Evolutionary conservation across 23 tunicate genomes (phyloP).

Genomic region (Styela clava): DNA sequence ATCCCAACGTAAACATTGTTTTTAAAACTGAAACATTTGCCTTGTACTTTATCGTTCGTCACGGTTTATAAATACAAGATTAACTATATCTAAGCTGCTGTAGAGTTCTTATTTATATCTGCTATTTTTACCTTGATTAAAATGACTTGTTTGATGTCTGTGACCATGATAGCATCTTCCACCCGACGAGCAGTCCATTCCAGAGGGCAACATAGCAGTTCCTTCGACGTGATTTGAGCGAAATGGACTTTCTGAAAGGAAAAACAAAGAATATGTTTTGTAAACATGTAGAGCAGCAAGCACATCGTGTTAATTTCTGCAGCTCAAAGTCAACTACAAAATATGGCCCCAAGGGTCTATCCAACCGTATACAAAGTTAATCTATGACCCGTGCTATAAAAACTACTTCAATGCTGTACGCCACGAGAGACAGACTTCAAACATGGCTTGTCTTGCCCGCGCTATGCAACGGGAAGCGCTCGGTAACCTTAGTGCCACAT

Average conservation of each 20-base stretch:
- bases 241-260: not conserved
- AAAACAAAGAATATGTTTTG: too few species aligned
- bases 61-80: too few species aligned
- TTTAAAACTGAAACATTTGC: too few species aligned
- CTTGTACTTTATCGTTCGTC: too few species aligned
- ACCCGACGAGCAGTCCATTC: conserved; percentile 4
- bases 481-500: not conserved
- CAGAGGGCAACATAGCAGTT: not conserved
- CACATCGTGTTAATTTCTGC: too few species aligned
- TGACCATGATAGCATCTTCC: conserved; percentile 11
- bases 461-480: not conserved
- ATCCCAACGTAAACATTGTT: not conserved
- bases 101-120: too few species aligned
- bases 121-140: conserved; percentile 18
- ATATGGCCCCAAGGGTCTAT: not conserved
- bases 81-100: too few species aligned
- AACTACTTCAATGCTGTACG: not conserved
- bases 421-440: not conserved
- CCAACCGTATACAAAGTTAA: not conserved
- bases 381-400: not conserved
- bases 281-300: too few species aligned
- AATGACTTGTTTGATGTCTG: not conserved
- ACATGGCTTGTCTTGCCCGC: not conserved
- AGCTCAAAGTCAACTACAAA: too few species aligned
- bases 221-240: not conserved